phyloP scores from a whole-genome alignment of 2,888 invertebrate genomes.

The Melinopterus prodromus region DNA sequence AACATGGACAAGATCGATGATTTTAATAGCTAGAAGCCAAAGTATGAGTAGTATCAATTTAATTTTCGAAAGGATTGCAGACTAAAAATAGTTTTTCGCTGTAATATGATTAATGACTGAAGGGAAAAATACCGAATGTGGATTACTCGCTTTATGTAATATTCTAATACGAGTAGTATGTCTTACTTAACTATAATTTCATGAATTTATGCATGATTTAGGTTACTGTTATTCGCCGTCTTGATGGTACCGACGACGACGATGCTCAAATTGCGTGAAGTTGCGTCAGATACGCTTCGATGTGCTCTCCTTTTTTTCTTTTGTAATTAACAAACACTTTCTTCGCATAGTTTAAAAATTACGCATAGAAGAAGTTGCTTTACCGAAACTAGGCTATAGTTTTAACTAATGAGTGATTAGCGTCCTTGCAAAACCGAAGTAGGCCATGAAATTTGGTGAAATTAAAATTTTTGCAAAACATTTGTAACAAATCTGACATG shows the following conservation, averaged over 20 bases:
- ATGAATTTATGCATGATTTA: background rate
- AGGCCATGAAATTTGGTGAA: background rate
- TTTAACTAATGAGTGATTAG: background rate
- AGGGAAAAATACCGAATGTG: background rate
- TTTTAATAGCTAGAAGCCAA: background rate
- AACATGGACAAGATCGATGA: background rate
- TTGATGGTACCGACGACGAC: background rate
- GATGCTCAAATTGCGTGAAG: background rate
- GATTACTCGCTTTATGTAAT: background rate
- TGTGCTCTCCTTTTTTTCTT: background rate
- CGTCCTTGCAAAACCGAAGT: background rate
- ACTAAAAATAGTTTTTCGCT: constrained; percentile 9
- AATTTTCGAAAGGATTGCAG: constrained; percentile 12
- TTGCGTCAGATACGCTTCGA: background rate
- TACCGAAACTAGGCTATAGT: background rate
- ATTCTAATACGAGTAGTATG: background rate
- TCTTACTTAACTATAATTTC: background rate
- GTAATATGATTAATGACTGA: background rate
- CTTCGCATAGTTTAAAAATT: background rate
- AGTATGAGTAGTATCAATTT: background rate
- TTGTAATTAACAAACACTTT: background rate
- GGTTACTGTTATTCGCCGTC: background rate
- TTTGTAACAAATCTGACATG: background rate
- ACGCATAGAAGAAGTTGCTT: background rate
- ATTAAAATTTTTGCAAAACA: background rate